These are phyloP conservation scores for Diorhabda carinulata DNA, from an alignment of 1,140 invertebrate genomes.

Conservation along the genomic window DNA sequence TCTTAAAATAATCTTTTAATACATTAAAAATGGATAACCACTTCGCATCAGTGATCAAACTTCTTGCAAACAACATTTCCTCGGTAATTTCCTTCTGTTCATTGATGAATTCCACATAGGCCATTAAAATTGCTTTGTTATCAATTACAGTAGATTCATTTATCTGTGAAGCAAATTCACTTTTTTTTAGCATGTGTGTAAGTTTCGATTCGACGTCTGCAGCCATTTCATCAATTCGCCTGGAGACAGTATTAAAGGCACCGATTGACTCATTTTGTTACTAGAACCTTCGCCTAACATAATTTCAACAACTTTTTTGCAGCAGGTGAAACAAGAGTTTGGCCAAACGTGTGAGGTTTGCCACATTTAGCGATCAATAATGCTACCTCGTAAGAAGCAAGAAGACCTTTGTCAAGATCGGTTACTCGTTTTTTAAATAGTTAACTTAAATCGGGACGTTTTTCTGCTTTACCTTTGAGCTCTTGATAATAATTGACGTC, in stretches of 20 bases:
- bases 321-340: not conserved
- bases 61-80: too few species aligned
- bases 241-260: not conserved
- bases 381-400: not conserved
- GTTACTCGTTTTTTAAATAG: not conserved
- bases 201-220: conserved; percentile 4
- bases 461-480: not conserved
- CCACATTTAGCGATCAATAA: not conserved
- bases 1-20: too few species aligned
- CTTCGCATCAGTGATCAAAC: too few species aligned
- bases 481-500: not conserved
- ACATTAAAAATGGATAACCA: too few species aligned
- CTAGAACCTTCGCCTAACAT: not conserved
- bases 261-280: not conserved
- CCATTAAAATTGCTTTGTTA: conserved; percentile 6
- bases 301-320: not conserved
- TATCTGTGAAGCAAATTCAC: not conserved
- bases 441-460: not conserved
- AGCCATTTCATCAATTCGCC: conserved; percentile 7
- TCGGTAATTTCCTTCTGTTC: not conserved
- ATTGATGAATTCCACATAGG: conserved; percentile 4
- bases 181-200: conserved; percentile 1
- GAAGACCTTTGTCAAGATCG: not conserved
- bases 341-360: not conserved
- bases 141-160: not conserved